Evolutionary conservation across 2,113 vertebrate genomes (phyloP), one percentile per base, ranked within the genome.

Genomic region (Odontophorus gujanensis): DNA sequence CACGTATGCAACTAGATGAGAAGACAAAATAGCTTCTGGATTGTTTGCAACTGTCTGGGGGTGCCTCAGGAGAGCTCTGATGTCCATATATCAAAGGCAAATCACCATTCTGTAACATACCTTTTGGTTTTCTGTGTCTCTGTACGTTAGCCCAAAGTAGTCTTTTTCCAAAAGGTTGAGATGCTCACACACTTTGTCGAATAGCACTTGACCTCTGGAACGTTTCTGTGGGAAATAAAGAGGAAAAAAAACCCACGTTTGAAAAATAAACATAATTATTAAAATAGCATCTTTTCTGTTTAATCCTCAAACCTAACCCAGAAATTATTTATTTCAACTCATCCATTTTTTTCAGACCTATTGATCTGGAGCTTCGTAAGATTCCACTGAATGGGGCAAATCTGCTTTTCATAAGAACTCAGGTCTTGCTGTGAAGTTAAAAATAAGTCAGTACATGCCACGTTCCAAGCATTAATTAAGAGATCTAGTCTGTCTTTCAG

Each of bases 101-200:
- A 30, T 19, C 13, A 8, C 5, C 42, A 42, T 69, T 90, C 68
- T 68, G 28, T 32, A 34, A 40, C 40, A 96, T 97, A 99, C 99
- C 99, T 99, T 99, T 96, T 99, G 99, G 95, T 98, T 99, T 96
- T 99, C 99, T 25, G 98, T 95, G 85, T 99, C 99, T 93, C 98
- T 98, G 97, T 99, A 98, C 0, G 98, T 98, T 85, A 99, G 97
- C 24, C 99, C 99, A 75, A 99, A 99, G 96, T 99, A 99, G 96
- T 99, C 99, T 96, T 98, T 99, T 96, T 99, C 99, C 97, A 99
- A 96, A 26, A 99, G 98, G 94, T 99, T 99, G 86, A 99, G 98
- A 93, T 99, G 99, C 61, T 99, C 99, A 2, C 99, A 99, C 11
- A 99, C 98, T 98, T 99, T 99, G 93, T 99, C 98, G 6, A 99